Evolutionary conservation across 2,888 invertebrate genomes (phyloP).

Genomic region (Platerodrilus igneus): DNA sequence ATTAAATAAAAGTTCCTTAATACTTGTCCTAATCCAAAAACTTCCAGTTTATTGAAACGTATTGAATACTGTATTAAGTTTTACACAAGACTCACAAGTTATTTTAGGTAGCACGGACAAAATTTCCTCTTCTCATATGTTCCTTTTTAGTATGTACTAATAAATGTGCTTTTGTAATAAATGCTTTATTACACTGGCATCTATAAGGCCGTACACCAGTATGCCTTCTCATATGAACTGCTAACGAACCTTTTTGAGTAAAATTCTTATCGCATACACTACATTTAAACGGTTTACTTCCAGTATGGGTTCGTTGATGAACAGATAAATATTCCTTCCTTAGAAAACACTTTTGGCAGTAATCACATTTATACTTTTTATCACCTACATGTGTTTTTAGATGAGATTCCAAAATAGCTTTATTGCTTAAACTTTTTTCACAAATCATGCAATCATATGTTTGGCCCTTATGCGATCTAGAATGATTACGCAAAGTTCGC

Average conservation of each 20-base stretch:
- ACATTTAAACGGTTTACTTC: constrained; percentile 48
- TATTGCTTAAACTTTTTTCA: constrained; percentile 42
- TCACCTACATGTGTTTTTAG: constrained; percentile 45
- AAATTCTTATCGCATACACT: constrained; percentile 52
- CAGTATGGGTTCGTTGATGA: constrained; percentile 36
- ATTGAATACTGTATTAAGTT: neutral
- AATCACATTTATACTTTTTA: constrained; percentile 27
- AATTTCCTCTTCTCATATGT: constrained; percentile 13
- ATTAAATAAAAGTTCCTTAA: no score
- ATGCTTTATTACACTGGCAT: constrained; percentile 39
- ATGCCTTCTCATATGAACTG: constrained; percentile 46
- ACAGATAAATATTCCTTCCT: constrained; percentile 31
- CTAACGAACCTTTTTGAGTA: constrained; percentile 53
- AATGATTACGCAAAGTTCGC: constrained; percentile 38
- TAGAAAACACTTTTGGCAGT: constrained; percentile 28
- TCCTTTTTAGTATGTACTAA: constrained; percentile 33
- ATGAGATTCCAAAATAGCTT: constrained; percentile 41
- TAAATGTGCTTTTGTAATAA: constrained; percentile 35
- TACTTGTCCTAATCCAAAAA: no score
- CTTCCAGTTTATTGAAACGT: no score
- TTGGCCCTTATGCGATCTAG: constrained; percentile 35
- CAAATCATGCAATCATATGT: constrained; percentile 41
- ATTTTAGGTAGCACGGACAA: constrained; percentile 15
- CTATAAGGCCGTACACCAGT: constrained; percentile 51
- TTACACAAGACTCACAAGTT: neutral